Evolutionary conservation across 2,797 vertebrate genomes (phyloP).

Genomic region (Furcifer pardalis): DNA sequence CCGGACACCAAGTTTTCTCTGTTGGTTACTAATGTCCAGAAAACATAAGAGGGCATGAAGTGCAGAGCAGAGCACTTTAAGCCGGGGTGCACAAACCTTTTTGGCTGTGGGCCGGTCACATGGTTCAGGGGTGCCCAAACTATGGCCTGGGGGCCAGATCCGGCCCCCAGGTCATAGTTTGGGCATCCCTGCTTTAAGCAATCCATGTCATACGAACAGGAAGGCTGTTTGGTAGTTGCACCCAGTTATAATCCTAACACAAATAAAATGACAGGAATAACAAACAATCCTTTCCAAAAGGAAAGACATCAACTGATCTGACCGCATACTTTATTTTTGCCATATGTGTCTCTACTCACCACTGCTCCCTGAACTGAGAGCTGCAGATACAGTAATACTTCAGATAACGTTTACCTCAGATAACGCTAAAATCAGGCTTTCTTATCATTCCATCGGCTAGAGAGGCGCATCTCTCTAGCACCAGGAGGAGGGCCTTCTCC

Average conservation of each 20-base stretch:
- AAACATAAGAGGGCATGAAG: conserved; percentile 8
- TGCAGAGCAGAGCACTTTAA: not conserved
- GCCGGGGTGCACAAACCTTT: no score
- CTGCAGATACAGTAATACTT: no score
- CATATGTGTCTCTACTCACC: not conserved
- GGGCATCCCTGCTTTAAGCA: no score
- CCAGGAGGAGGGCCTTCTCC: no score
- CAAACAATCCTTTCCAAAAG: not conserved
- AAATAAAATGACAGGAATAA: not conserved
- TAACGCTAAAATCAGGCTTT: no score
- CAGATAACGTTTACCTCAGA: no score
- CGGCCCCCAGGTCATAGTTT: no score
- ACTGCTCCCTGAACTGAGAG: conserved; percentile 30
- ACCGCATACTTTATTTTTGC: conserved; percentile 11
- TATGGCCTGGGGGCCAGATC: no score
- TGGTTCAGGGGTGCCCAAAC: no score
- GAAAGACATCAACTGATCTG: conserved; percentile 27
- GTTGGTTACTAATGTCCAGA: conserved; percentile 14
- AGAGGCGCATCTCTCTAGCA: no score
- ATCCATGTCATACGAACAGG: not conserved
- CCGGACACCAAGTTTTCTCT: conserved; percentile 48
- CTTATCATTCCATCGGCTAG: no score
- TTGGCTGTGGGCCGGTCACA: no score
- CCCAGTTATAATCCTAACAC: not conserved
- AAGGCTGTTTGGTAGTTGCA: not conserved